Percentiles rank a stretch among this genome's conserved stretches.
phyloP scores from a whole-genome alignment of 2,888 invertebrate genomes.

The Eristalinus aeneus region DNA sequence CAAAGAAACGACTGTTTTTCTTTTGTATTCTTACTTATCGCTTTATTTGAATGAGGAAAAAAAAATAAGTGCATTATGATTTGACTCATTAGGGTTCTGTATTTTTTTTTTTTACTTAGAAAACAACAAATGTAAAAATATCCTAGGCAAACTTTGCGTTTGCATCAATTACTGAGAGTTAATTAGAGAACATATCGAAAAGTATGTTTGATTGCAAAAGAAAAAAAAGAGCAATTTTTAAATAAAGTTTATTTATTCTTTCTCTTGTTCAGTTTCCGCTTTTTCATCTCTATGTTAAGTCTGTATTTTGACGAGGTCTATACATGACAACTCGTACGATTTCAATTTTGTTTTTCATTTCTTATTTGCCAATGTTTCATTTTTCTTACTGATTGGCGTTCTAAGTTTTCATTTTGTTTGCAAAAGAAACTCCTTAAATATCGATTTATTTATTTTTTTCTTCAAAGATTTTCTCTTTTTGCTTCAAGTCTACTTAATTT shows the following conservation, averaged over 20 bases:
- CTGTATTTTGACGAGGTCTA: slow-evolving; percentile 34
- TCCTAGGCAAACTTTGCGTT: background rate
- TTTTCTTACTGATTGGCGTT: slow-evolving; percentile 36
- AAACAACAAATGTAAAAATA: slow-evolving; percentile 10
- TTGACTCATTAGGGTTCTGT: background rate
- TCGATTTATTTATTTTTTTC: slow-evolving; percentile 30
- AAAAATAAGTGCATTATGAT: background rate
- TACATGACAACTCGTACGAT: slow-evolving; percentile 18
- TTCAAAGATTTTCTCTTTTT: slow-evolving; percentile 12
- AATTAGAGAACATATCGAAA: slow-evolving; percentile 24
- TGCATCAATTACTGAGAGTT: background rate
- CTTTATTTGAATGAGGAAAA: slow-evolving; percentile 13
- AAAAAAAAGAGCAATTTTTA: slow-evolving; percentile 47
- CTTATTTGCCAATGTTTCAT: slow-evolving; percentile 47
- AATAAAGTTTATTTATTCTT: slow-evolving; percentile 3
- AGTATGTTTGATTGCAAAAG: slow-evolving; percentile 2
- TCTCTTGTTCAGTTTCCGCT: slow-evolving; percentile 29
- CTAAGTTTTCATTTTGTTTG: slow-evolving; percentile 44
- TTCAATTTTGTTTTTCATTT: no score
- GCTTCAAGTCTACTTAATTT: slow-evolving; percentile 62
- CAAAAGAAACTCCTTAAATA: slow-evolving; percentile 49
- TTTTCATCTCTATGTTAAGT: slow-evolving; percentile 35
- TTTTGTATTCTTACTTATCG: slow-evolving; percentile 4
- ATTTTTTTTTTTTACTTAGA: background rate
- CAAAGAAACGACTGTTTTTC: background rate